Conservation (phyloP, 2,888 invertebrate species). For the Hybos culiciformis region DNA sequence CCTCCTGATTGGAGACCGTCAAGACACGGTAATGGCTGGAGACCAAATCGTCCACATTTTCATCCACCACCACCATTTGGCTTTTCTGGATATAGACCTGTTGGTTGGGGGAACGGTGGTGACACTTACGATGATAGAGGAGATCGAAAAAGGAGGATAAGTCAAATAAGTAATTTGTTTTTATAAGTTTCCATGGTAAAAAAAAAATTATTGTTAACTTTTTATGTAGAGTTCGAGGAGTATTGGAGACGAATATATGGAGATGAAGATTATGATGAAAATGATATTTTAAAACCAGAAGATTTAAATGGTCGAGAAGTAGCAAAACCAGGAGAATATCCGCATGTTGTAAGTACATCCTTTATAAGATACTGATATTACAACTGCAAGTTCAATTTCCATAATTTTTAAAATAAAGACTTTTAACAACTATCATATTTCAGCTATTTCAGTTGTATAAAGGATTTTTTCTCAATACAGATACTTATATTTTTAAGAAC, state of each 20-base stretch:
- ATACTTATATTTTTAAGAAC: not conserved
- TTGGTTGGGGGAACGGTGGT: not conserved
- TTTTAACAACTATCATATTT: not conserved
- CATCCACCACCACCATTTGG: not conserved
- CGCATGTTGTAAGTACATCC: conserved; percentile 9
- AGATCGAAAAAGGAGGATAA: not conserved
- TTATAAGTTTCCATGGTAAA: not conserved
- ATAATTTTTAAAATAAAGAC: not conserved
- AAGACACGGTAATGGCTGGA: not conserved
- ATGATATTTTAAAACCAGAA: not conserved
- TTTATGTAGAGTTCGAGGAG: not conserved
- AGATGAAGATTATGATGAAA: not conserved
- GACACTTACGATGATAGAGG: not conserved
- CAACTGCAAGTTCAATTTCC: not conserved
- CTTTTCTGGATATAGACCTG: not conserved
- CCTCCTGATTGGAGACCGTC: too few relatives aligned
- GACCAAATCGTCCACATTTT: not conserved
- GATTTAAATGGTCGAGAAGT: conserved; percentile 11
- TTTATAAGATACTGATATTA: not conserved
- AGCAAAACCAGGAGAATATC: conserved; percentile 11
- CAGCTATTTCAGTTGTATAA: not conserved
- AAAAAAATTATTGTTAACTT: not conserved
- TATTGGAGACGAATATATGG: not conserved
- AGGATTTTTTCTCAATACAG: too few relatives aligned
- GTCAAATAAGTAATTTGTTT: not conserved